phyloP scores from a whole-genome alignment of 2,888 invertebrate genomes.

The Zygothrica quintamaculata region DNA sequence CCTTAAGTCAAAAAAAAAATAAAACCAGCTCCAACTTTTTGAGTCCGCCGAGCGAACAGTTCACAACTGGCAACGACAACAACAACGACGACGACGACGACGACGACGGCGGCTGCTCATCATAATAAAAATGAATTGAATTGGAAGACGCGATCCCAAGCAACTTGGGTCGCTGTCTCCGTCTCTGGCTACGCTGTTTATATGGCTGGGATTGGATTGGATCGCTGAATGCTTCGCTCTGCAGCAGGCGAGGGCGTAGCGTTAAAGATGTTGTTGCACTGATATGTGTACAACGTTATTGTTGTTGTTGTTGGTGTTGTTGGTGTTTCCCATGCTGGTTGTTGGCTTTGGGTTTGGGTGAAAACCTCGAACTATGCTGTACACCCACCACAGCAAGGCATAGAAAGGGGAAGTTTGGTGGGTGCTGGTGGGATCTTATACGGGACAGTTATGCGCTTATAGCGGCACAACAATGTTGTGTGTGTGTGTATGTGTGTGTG shows the following conservation, averaged over 20 bases:
- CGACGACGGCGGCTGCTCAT: slow-evolving; percentile 63
- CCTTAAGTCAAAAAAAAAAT: slow-evolving; percentile 30
- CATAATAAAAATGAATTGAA: slow-evolving; percentile 80
- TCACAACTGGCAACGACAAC: slow-evolving; percentile 48
- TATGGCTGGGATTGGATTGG: no score
- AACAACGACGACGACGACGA: slow-evolving; percentile 21
- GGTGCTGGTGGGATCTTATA: no score
- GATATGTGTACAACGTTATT: slow-evolving; percentile 66
- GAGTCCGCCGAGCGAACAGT: slow-evolving; percentile 49
- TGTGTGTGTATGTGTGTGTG: no score
- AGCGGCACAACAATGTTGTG: slow-evolving; percentile 68
- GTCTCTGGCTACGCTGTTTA: slow-evolving; percentile 3
- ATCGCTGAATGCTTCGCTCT: slow-evolving; percentile 10
- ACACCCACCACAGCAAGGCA: slow-evolving; percentile 49
- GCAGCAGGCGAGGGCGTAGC: slow-evolving; percentile 55
- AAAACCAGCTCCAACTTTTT: slow-evolving; percentile 56
- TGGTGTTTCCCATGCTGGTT: slow-evolving; percentile 71
- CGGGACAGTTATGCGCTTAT: slow-evolving; percentile 58
- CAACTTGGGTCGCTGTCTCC: slow-evolving; percentile 9
- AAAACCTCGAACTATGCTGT: slow-evolving; percentile 52
- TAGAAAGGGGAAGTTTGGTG: no score
- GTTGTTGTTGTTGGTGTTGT: slow-evolving; percentile 32
- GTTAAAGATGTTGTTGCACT: slow-evolving; percentile 63
- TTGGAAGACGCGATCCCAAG: slow-evolving; percentile 54
- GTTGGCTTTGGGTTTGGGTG: slow-evolving; percentile 56